Conservation (phyloP, 2,113 vertebrate species). For the Solenodon paradoxus region DNA sequence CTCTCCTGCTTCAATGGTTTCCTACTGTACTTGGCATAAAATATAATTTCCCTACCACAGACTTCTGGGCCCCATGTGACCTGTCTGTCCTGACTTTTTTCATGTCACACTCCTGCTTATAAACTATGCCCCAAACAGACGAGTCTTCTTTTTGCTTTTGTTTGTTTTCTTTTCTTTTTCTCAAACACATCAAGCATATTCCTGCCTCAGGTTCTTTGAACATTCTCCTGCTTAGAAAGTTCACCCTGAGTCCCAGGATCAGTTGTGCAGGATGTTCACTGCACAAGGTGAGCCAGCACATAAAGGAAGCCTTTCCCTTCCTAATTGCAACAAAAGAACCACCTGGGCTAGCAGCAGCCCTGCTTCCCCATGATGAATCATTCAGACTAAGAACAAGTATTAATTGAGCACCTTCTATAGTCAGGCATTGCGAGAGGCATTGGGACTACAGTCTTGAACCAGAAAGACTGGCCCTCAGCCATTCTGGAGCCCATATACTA, state of each 20-base stretch:
- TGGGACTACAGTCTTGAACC: neutral
- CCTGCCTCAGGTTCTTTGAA: neutral
- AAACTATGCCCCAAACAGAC: neutral
- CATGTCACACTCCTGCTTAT: neutral
- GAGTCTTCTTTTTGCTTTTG: too few species aligned
- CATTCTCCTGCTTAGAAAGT: neutral
- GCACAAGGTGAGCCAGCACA: neutral
- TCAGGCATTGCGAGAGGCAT: neutral
- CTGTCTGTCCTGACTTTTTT: neutral
- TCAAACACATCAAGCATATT: neutral
- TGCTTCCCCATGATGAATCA: neutral
- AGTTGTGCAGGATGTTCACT: neutral
- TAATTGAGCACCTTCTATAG: neutral
- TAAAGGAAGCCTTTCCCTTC: neutral
- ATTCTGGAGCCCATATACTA: neutral
- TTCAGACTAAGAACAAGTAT: neutral
- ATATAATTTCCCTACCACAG: neutral
- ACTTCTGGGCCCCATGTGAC: neutral
- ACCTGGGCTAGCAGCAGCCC: neutral
- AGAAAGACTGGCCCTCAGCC: neutral
- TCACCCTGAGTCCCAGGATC: neutral
- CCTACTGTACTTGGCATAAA: neutral
- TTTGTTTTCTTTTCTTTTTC: neutral
- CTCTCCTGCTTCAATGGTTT: neutral
- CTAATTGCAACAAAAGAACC: neutral